Base-by-base conservation (phyloP, 2,797 vertebrate species). In the Sebastes diaconus region DNA sequence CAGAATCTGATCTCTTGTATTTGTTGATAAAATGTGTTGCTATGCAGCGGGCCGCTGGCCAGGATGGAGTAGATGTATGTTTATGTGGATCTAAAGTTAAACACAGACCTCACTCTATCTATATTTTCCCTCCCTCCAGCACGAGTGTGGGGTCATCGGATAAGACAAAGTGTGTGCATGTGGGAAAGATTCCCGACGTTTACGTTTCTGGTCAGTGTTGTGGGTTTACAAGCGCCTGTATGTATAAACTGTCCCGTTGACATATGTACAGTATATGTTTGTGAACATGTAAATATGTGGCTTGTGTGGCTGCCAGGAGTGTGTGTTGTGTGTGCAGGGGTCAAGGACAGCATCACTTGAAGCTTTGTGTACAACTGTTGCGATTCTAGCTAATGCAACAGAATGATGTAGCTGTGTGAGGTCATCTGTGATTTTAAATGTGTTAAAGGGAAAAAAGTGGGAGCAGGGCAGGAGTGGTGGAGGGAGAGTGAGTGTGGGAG, bases 1-100 rank as follows among this genome's bases (percentile, higher is more conserved):
- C 39, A 54, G 22, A 75, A 76, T 73, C 34, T 68, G 46, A 73
- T 68, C 67, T 75, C 52, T 78, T 25, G 59, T 75, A 66, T 84
- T 86, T 86, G 81, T 86, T 84, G 77, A 72, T 71, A 18, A 75
- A 79, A 75, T 8, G 57, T 69, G 71, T 79, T 71, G 85, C 77
- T 73, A 54, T 50, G 63, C 24, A 14, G 59, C 7, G 0, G 52
- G 67, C 77, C 59, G 29, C 68, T 39, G 68, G 68, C 59, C 80
- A 59, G 54, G 29, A 18, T 50, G 20, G 74, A 7, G 61, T 11
- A 7, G 72, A 68, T 78, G 68, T 66, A 3, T 46, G 73, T 88
- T 77, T 79, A 42, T 79, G 60, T 77, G 84, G 68, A 71, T 73
- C 50, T 34, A 36, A 68, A 76, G 20, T 78, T 85, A 83, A 84